These are phyloP conservation scores for Sebastes taczanowskii DNA, from an alignment of 2,797 vertebrate genomes.

Conservation along the genomic window DNA sequence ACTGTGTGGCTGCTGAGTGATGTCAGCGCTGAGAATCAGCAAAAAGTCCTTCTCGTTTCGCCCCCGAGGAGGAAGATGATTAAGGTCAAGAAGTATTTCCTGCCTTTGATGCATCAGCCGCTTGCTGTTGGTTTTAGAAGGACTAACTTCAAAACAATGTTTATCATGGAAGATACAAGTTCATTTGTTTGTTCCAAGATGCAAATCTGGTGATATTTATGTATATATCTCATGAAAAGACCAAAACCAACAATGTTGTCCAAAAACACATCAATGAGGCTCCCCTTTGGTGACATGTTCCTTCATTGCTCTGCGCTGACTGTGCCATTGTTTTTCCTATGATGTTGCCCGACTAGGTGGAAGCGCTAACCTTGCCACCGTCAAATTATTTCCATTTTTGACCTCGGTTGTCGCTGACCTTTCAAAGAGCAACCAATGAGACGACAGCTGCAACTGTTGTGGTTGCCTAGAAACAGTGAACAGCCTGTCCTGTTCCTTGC, in stretches of 20 bases:
- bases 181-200: background rate
- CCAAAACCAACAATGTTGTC: background rate
- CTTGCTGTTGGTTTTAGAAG: background rate
- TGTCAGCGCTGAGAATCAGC: conserved; percentile 35
- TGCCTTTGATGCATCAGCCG: conserved; percentile 45
- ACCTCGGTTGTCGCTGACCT: too few relatives aligned
- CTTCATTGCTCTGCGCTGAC: background rate
- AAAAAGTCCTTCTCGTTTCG: background rate
- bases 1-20: conserved; percentile 30
- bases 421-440: too few relatives aligned
- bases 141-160: background rate
- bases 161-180: background rate
- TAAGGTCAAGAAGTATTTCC: conserved; percentile 57
- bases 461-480: too few relatives aligned
- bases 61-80: conserved; percentile 40
- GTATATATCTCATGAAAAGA: background rate
- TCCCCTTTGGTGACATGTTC: background rate
- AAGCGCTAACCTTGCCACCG: too few relatives aligned
- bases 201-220: background rate
- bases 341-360: too few relatives aligned
- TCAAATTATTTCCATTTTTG: too few relatives aligned
- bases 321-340: too few relatives aligned
- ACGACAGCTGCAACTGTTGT: too few relatives aligned
- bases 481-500: too few relatives aligned
- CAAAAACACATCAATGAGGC: background rate